A percentile compares a stretch with the other conserved stretches of the same genome.
These are phyloP conservation scores for Neopipo cinnamomea DNA, from an alignment of 2,113 vertebrate genomes.

Conservation along the genomic window DNA sequence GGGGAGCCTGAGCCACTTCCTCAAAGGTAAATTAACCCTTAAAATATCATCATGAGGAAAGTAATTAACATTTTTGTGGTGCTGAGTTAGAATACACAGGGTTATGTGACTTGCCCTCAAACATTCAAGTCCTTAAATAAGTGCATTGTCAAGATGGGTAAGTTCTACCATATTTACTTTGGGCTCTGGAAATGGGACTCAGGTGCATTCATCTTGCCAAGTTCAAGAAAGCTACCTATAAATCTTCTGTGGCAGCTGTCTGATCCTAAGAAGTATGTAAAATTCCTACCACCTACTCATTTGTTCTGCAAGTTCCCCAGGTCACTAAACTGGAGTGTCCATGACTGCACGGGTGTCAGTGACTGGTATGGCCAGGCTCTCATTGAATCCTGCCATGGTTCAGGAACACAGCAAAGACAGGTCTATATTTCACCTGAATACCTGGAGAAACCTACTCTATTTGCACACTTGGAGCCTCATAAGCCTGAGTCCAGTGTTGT, in stretches of 20 bases:
- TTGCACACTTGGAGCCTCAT: accelerated
- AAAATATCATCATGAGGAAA: neutral
- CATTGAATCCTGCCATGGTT: neutral
- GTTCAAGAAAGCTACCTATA: neutral
- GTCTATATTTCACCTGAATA: neutral
- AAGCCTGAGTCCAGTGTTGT: neutral
- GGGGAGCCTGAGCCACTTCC: neutral
- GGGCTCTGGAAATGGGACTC: neutral
- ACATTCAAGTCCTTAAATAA: neutral
- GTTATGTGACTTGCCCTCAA: neutral
- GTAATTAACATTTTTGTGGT: neutral
- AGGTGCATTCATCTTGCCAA: neutral
- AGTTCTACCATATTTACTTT: neutral
- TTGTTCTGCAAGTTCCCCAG: neutral
- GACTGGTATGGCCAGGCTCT: neutral
- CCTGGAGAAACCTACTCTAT: neutral
- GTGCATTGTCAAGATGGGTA: neutral
- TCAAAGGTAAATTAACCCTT: slow-evolving; percentile 35
- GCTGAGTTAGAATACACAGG: neutral
- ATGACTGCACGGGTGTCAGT: neutral
- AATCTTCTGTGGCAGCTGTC: neutral
- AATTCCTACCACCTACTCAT: neutral
- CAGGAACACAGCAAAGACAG: neutral
- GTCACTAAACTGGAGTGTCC: neutral
- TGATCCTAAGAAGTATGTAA: neutral